phyloP scores from a whole-genome alignment of 1,140 invertebrate species.

The Pinna nobilis region DNA sequence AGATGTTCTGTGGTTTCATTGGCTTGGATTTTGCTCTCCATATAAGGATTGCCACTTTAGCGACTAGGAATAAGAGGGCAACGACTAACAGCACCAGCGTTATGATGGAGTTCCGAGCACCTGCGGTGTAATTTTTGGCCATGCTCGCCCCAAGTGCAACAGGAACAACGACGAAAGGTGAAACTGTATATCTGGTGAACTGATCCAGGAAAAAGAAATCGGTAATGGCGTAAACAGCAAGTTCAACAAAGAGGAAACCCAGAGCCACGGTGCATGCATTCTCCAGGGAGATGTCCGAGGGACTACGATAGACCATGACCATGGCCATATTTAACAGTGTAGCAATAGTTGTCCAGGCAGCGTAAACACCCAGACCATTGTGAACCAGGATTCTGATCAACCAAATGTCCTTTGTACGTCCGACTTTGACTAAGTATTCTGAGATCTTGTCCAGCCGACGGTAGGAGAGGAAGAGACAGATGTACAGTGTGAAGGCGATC shows the following conservation, averaged over 20 bases:
- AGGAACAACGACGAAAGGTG: constrained; percentile 64
- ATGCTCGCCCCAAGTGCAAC: constrained; percentile 61
- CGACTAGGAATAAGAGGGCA: constrained; percentile 26
- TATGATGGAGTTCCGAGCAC: constrained; percentile 58
- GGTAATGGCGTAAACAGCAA: constrained; percentile 52
- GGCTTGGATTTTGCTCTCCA: constrained; percentile 50
- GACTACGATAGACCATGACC: constrained; percentile 49
- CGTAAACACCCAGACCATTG: constrained; percentile 69
- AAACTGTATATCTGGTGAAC: constrained; percentile 64
- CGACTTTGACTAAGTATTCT: constrained; percentile 34
- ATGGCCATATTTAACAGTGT: constrained; percentile 64
- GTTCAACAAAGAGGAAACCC: constrained; percentile 47
- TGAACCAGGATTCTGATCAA: constrained; percentile 66
- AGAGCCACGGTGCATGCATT: constrained; percentile 53
- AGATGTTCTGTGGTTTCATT: constrained; percentile 2
- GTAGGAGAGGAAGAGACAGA: constrained; percentile 54
- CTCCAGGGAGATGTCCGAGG: constrained; percentile 19
- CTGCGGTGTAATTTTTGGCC: constrained; percentile 53
- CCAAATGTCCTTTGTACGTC: constrained; percentile 58
- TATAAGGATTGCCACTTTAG: constrained; percentile 45
- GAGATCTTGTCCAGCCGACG: constrained; percentile 32
- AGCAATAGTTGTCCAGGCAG: constrained; percentile 68
- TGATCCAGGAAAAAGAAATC: constrained; percentile 61
- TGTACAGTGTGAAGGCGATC: constrained; percentile 61
- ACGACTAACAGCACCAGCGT: constrained; percentile 55